Base-by-base conservation (phyloP, 2,113 vertebrate species). In the Psittacara wagleri region DNA sequence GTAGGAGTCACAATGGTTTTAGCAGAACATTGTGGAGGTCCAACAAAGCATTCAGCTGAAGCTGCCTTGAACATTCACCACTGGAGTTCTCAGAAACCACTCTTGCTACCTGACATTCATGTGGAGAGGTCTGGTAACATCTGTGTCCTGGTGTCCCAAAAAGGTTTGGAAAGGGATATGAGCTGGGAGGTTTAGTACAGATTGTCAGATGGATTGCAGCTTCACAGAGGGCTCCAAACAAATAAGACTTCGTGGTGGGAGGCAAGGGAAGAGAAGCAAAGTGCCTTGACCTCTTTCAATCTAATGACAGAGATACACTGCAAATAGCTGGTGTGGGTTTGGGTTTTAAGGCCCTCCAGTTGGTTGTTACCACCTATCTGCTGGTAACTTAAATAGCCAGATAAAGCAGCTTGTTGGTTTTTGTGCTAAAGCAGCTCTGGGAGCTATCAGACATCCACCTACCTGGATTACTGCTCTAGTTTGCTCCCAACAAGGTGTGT, bases 271-370 rank as follows among this genome's bases (percentile, higher is more conserved):
- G 72, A 52, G 76, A 52, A 87, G 59, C 29, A 37, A 88, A 91
- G 76, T 61, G 70, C 61, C 11, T 19, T 63, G 92, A 83, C 83
- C 90, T 93, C 85, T 46, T 88, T 93, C 72, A 81, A 72, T 23
- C 61, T 63, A 86, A 83, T 7, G 77, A 68, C 86, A 24, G 66
- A 81, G 74, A 44, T 8, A 68, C 59, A 35, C 69, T 61, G 86
- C 62, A 82, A 86, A 91, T n/a, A 94, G 83, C 76, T 2, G 3
- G 51, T 0, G 0, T 55, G 39, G 69, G 43, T 41, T 83, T 19
- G 17, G 43, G 29, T 82, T 94, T 96, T 86, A 97, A 91, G 66
- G 83, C 92, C 51, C 77, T 89, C 88, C 51, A 51, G 94, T 8
- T 86, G 95, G 54, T 35, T 84, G 73, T 94, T 86, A 78, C 43